Evolutionary conservation across 2,888 invertebrate species (phyloP).

Genomic region (Mimumesa dahlbomi): DNA sequence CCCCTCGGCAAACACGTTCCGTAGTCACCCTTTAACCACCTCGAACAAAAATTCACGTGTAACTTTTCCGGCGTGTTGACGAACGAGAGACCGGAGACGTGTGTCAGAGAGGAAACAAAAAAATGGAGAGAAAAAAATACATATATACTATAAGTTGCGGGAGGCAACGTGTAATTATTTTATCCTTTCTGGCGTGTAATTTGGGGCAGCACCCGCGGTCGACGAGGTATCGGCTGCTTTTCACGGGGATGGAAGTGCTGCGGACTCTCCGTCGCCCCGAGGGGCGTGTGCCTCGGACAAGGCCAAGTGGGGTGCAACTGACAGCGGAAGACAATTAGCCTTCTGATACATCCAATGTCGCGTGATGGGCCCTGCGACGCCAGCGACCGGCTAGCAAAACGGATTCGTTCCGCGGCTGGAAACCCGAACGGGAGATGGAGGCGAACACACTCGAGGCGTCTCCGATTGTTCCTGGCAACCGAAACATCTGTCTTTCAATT

Average conservation of each 20-base stretch:
- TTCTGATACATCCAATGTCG: conserved; percentile 75
- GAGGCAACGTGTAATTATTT: conserved; percentile 77
- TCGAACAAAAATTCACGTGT: too few species aligned
- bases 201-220: conserved; percentile 67
- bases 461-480: conserved; percentile 41
- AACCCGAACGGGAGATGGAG: conserved; percentile 10
- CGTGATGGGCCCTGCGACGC: conserved; percentile 49
- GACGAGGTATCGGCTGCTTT: conserved; percentile 43
- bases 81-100: too few species aligned
- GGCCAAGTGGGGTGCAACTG: conserved; percentile 79
- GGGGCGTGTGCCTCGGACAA: conserved; percentile 79
- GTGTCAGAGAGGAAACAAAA: neutral
- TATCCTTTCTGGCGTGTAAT: conserved; percentile 79
- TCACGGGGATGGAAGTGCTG: conserved; percentile 40
- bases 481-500: conserved; percentile 29
- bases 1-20: too few species aligned
- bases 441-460: conserved; percentile 2
- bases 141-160: too few species aligned
- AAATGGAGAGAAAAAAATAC: conserved; percentile 14
- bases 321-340: conserved; percentile 80
- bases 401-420: conserved; percentile 48
- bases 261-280: conserved; percentile 65
- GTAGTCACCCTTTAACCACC: too few species aligned
- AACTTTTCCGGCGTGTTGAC: too few species aligned
- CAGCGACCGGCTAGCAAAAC: conserved; percentile 22